These are phyloP conservation scores for Myotis myotis DNA, from an alignment of 2,797 vertebrate genomes.

Conservation along the genomic window DNA sequence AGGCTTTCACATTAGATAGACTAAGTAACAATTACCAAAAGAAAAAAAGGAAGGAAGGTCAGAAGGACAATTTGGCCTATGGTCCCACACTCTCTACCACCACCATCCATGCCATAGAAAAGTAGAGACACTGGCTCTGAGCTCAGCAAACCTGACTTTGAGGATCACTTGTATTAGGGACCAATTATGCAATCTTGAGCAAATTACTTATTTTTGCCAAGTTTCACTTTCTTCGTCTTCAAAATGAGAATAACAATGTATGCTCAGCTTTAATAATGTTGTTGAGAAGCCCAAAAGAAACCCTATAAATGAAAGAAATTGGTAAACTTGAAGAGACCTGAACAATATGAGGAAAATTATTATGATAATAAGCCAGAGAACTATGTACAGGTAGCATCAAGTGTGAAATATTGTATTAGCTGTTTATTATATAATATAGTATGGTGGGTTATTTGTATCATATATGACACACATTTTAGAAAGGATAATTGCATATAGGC, in stretches of 20 bases:
- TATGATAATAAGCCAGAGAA: background rate
- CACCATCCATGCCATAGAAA: accelerated
- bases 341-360: background rate
- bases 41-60: background rate
- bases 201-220: background rate
- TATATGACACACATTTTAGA: background rate
- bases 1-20: background rate
- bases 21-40: background rate
- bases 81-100: background rate
- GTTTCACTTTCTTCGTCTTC: background rate
- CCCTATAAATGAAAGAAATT: background rate
- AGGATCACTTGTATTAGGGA: background rate
- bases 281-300: background rate
- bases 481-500: background rate
- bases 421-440: background rate
- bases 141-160: background rate
- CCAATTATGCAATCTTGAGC: background rate
- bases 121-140: background rate
- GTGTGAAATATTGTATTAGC: background rate
- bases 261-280: background rate
- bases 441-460: background rate
- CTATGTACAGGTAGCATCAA: background rate
- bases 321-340: background rate
- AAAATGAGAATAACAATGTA: background rate
- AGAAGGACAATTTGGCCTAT: background rate